Evolutionary conservation across 2,797 vertebrate genomes (phyloP).

Genomic region (Chelonia mydas): DNA sequence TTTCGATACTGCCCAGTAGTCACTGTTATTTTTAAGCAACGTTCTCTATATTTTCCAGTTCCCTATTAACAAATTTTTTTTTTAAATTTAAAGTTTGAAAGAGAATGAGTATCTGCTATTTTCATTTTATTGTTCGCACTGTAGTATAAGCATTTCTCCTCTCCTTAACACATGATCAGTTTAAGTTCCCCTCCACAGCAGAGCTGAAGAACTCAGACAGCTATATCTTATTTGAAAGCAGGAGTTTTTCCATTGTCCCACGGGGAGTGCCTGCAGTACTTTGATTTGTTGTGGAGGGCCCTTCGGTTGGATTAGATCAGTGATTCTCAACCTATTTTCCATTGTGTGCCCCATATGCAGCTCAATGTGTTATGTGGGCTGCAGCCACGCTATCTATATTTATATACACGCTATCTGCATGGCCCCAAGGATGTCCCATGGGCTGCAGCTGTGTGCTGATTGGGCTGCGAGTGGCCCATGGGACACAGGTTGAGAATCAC

Average conservation of each 20-base stretch:
- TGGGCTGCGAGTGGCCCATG: no score
- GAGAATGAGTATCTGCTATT: background rate
- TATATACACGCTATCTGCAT: no score
- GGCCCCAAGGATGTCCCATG: no score
- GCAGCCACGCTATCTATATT: no score
- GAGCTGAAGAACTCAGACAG: background rate
- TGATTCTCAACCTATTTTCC: no score
- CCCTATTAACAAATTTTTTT: background rate
- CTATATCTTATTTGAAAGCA: slow-evolving; percentile 8
- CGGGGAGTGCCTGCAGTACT: background rate
- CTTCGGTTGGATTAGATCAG: background rate
- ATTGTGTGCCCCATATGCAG: no score
- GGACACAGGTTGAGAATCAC: no score
- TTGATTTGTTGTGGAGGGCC: background rate
- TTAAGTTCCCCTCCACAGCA: background rate
- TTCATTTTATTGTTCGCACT: background rate
- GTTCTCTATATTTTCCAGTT: slow-evolving; percentile 21
- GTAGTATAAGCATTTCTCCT: background rate
- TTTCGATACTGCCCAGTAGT: background rate
- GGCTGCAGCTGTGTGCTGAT: no score
- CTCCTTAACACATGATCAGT: background rate
- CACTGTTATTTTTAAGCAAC: slow-evolving; percentile 4
- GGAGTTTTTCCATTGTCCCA: slow-evolving; percentile 21
- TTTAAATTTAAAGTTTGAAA: slow-evolving; percentile 10
- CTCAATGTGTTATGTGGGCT: no score